A percentile compares a stretch with the other conserved stretches of the same genome.
Evolutionary conservation across 2,888 invertebrate genomes (phyloP).

Genomic region (Pelosia muscerda): DNA sequence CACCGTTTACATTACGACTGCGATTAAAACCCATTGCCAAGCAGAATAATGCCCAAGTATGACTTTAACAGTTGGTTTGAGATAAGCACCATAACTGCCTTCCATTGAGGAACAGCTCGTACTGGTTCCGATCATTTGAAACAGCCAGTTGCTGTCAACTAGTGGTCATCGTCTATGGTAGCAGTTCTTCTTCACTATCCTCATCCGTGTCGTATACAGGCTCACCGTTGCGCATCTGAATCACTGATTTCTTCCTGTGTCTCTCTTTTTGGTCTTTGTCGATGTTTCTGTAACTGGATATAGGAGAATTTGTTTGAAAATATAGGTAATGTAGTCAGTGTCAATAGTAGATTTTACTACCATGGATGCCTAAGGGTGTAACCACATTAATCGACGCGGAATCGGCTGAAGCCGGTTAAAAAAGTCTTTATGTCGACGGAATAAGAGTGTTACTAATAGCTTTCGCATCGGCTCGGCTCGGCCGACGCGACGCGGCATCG

Average conservation of each 20-base stretch:
- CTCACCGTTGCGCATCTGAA: conserved; percentile 86
- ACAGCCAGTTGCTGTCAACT: conserved; percentile 4
- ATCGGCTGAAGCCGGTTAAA: too few relatives aligned
- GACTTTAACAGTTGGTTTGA: not conserved
- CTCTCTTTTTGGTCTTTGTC: conserved; percentile 85
- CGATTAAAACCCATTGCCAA: too few relatives aligned
- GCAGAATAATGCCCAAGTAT: too few relatives aligned
- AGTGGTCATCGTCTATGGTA: conserved; percentile 74
- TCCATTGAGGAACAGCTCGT: not conserved
- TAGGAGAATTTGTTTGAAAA: conserved; percentile 10
- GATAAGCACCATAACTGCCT: not conserved
- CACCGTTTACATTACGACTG: too few relatives aligned
- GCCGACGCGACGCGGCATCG: too few relatives aligned
- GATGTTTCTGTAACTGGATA: conserved; percentile 67
- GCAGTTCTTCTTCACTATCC: conserved; percentile 89
- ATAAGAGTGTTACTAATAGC: too few relatives aligned
- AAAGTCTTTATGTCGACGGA: too few relatives aligned
- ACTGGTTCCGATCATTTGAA: not conserved
- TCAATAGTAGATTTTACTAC: too few relatives aligned
- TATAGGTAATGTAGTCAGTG: not conserved
- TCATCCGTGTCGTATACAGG: conserved; percentile 87
- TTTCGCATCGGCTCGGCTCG: too few relatives aligned
- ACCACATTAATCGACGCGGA: too few relatives aligned
- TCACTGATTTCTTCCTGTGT: conserved; percentile 87
- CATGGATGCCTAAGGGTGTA: too few relatives aligned